phyloP scores from a whole-genome alignment of 2,113 vertebrate genomes.

The Coracopsis vasa region DNA sequence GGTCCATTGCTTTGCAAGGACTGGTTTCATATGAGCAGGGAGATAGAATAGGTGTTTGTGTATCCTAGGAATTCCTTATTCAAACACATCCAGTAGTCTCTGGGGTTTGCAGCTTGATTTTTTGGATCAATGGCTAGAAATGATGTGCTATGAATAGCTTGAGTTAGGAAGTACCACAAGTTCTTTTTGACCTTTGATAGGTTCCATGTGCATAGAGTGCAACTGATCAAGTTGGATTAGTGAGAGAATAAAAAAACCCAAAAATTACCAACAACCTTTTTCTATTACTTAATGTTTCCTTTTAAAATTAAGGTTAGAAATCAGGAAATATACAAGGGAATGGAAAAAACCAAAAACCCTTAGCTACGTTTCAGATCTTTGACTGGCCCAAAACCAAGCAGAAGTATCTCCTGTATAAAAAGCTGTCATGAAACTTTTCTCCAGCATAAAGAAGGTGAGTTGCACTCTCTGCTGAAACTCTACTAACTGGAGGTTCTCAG shows the following conservation, averaged over 20 bases:
- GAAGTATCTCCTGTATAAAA: not conserved
- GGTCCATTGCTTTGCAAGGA: not conserved
- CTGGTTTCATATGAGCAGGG: not conserved
- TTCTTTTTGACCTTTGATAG: not conserved
- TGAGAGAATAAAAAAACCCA: not conserved
- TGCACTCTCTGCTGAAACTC: not conserved
- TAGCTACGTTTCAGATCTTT: not conserved
- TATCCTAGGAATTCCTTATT: not conserved
- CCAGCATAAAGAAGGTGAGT: not conserved
- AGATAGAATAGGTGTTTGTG: not conserved
- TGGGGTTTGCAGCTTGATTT: not conserved
- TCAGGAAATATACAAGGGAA: not conserved
- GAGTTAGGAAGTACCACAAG: not conserved
- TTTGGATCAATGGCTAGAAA: not conserved
- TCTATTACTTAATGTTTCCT: not conserved
- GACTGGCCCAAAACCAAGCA: not conserved
- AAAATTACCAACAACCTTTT: fast-evolving
- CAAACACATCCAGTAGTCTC: not conserved
- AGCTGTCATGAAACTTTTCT: not conserved
- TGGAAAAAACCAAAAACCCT: not conserved
- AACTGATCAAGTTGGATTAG: not conserved
- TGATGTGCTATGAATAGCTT: not conserved
- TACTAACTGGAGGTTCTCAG: not conserved
- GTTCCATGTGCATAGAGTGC: fast-evolving
- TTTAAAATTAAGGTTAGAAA: not conserved